Percentiles rank a stretch among this genome's conserved stretches.
phyloP scores from a whole-genome alignment of 2,113 vertebrate species.

The Antennarius striatus region DNA sequence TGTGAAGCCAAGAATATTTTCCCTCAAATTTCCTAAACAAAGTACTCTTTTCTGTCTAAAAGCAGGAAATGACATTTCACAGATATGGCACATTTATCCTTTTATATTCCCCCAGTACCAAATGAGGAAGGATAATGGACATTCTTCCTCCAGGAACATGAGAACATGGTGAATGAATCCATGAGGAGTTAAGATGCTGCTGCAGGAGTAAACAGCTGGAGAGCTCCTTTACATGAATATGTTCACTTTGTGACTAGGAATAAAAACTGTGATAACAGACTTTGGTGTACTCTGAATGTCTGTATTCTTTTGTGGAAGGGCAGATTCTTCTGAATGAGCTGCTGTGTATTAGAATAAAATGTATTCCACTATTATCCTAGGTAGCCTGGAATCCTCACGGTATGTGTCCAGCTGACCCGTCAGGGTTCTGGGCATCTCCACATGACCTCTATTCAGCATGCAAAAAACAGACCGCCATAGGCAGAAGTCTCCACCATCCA shows the following conservation, averaged over 20 bases:
- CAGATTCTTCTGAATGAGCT: no score
- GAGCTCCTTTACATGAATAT: neutral
- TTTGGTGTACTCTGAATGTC: slow-evolving; percentile 4
- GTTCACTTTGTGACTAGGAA: neutral
- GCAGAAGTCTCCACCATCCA: slow-evolving; percentile 54
- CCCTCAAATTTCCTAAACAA: slow-evolving; percentile 10
- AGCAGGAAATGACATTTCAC: slow-evolving; percentile 30
- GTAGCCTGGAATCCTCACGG: slow-evolving; percentile 27
- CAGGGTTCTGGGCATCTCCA: slow-evolving; percentile 50
- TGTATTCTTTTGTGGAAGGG: neutral
- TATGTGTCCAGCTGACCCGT: slow-evolving; percentile 46
- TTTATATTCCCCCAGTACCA: slow-evolving; percentile 1
- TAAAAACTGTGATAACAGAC: neutral
- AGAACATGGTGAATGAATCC: slow-evolving; percentile 5
- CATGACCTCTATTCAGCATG: slow-evolving; percentile 63
- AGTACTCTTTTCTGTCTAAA: no score
- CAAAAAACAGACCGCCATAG: slow-evolving; percentile 55
- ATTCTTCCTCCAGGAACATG: neutral
- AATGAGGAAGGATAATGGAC: no score
- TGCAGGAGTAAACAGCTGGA: neutral
- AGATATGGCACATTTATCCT: neutral
- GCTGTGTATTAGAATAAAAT: no score
- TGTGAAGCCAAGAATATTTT: slow-evolving; percentile 18
- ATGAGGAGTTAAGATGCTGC: neutral
- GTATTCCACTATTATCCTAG: slow-evolving; percentile 16